Conservation (phyloP, 2,113 vertebrate genomes). For the Phalacrocorax pelagicus region DNA sequence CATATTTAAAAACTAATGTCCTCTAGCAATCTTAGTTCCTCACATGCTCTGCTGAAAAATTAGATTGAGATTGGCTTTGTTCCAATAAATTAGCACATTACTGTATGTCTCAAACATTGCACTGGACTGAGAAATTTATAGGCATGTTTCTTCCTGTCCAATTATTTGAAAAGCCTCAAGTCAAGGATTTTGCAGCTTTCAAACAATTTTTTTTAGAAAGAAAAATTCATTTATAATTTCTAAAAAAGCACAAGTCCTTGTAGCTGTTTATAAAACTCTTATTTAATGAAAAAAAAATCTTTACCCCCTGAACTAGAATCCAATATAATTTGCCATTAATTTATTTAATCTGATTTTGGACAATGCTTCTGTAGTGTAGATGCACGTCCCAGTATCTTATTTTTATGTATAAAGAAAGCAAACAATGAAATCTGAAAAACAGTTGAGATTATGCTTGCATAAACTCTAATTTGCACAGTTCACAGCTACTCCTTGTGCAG, state of each 20-base stretch:
- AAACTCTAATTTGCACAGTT: constrained; percentile 85
- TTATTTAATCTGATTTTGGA: constrained; percentile 81
- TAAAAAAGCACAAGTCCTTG: constrained; percentile 83
- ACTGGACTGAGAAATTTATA: constrained; percentile 49
- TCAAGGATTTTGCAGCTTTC: constrained; percentile 77
- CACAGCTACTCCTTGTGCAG: constrained; percentile 82
- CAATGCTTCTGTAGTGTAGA: constrained; percentile 83
- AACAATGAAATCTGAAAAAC: constrained; percentile 58
- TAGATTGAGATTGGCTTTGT: constrained; percentile 56
- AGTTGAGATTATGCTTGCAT: constrained; percentile 78
- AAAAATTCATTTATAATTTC: constrained; percentile 67
- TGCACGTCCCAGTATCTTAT: constrained; percentile 78
- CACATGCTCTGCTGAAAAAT: constrained; percentile 58
- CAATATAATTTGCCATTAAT: constrained; percentile 77
- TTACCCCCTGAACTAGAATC: constrained; percentile 77
- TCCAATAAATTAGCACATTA: constrained; percentile 41
- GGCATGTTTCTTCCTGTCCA: constrained; percentile 58
- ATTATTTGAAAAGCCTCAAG: constrained; percentile 68
- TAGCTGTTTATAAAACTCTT: constrained; percentile 74
- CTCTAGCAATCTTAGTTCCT: constrained; percentile 38
- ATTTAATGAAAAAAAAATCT: constrained; percentile 72
- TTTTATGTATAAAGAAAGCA: constrained; percentile 77
- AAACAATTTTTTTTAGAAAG: constrained; percentile 57
- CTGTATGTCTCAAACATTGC: constrained; percentile 49
- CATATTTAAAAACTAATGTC: neutral